Percentiles rank a stretch among this genome's conserved stretches.
phyloP scores from a whole-genome alignment of 2,888 invertebrate genomes.

The Dasysyrphus albostriatus region DNA sequence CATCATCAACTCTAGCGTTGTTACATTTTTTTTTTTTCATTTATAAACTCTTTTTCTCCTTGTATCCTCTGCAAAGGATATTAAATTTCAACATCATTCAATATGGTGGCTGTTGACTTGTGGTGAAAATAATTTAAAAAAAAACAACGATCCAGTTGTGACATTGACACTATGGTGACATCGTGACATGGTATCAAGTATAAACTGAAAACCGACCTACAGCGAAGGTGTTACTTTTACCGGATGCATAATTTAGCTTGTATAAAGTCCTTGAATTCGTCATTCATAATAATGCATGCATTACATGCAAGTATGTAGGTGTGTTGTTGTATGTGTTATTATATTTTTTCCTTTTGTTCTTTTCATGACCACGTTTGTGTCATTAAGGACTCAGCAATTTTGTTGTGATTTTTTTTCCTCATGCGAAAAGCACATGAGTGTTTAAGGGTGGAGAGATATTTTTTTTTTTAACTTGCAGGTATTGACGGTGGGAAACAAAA shows the following conservation, averaged over 20 bases:
- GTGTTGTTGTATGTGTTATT: too few species aligned
- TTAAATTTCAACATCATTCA: constrained; percentile 17
- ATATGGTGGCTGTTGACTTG: constrained; percentile 16
- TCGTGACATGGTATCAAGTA: constrained; percentile 21
- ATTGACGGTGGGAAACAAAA: too few species aligned
- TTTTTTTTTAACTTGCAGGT: too few species aligned
- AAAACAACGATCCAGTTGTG: constrained; percentile 10
- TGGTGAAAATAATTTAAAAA: neutral
- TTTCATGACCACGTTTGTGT: neutral
- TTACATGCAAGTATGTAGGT: neutral
- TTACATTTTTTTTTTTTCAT: neutral
- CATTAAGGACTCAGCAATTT: too few species aligned
- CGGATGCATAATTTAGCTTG: constrained; percentile 8
- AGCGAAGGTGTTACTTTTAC: constrained; percentile 27
- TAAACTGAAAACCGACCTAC: constrained; percentile 2
- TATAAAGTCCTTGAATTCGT: neutral
- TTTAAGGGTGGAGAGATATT: too few species aligned
- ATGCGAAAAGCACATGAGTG: too few species aligned
- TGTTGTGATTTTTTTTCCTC: too few species aligned
- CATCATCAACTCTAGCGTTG: neutral
- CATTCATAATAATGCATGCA: neutral
- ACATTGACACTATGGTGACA: constrained; percentile 32
- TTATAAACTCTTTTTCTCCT: neutral
- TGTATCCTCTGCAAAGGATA: constrained; percentile 3
- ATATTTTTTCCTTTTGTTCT: neutral